A percentile compares a stretch with the other conserved stretches of the same genome.
Conservation (phyloP, 2,888 invertebrate genomes). For the Branchellion lobata region DNA sequence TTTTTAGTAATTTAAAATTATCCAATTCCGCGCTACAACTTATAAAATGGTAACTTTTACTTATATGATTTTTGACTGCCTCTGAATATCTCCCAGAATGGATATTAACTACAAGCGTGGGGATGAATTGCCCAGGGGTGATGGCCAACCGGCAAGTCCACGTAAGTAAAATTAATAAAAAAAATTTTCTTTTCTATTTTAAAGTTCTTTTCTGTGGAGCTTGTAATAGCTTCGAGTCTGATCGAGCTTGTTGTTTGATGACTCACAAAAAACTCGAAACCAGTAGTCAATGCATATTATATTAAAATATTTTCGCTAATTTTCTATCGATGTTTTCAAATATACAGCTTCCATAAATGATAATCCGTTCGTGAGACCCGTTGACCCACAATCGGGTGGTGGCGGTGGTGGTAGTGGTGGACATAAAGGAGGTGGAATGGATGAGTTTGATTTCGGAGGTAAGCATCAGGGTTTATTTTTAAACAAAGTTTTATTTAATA, state of each 20-base stretch:
- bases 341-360: slow-evolving; percentile 1
- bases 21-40: no score
- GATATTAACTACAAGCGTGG: slow-evolving; percentile 36
- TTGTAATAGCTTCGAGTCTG: not conserved
- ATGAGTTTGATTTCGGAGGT: slow-evolving; percentile 39
- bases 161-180: slow-evolving; percentile 6
- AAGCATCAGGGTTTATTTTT: not conserved
- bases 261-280: not conserved
- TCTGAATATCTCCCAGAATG: slow-evolving; percentile 2
- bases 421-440: slow-evolving; percentile 3
- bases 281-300: no score
- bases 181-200: not conserved
- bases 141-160: slow-evolving; percentile 32
- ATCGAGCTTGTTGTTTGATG: not conserved
- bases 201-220: not conserved
- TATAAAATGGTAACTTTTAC: no score
- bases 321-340: no score
- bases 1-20: no score
- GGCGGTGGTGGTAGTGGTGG: not conserved
- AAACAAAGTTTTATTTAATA: not conserved
- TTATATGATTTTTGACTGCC: not conserved
- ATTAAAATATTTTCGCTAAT: no score
- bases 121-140: slow-evolving; percentile 34
- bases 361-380: slow-evolving; percentile 25
- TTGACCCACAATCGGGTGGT: slow-evolving; percentile 8